A percentile compares a stretch with the other conserved stretches of the same genome.
Conservation (phyloP, 2,113 vertebrate genomes). For the Vanacampus margaritifer region DNA sequence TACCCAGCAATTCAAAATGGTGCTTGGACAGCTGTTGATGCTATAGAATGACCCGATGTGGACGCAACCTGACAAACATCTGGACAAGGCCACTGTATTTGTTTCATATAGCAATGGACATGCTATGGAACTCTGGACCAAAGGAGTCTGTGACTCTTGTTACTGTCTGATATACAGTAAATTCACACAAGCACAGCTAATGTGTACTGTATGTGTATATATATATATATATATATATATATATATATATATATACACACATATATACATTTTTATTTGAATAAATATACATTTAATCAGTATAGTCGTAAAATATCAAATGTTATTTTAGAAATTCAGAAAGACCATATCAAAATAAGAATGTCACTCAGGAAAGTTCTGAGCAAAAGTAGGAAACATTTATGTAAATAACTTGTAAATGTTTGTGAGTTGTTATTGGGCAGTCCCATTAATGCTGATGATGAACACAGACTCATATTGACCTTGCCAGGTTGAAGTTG, state of each 20-base stretch:
- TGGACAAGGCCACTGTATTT: not conserved
- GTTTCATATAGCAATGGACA: not conserved
- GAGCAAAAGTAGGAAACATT: not conserved
- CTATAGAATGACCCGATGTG: conserved; percentile 53
- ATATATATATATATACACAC: not conserved
- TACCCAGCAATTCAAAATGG: conserved; percentile 90
- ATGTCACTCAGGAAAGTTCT: not conserved
- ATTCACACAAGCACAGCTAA: not conserved
- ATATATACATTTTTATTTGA: too few species aligned
- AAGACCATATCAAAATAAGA: not conserved
- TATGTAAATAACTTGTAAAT: not conserved
- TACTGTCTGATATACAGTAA: not conserved
- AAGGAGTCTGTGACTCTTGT: not conserved
- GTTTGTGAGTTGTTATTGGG: not conserved
- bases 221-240: not conserved
- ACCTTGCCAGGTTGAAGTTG: not conserved
- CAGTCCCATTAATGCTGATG: not conserved
- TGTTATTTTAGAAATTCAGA: not conserved
- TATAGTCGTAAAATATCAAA: too few species aligned
- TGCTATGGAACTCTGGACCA: not conserved
- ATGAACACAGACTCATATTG: not conserved
- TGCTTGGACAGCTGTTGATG: conserved; percentile 84
- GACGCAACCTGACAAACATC: not conserved
- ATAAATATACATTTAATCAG: too few species aligned
- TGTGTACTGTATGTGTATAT: not conserved